Evolutionary conservation across 2,113 vertebrate species (phyloP), one percentile per base, ranked within the genome.

Genomic region (Stigmatopora argus): DNA sequence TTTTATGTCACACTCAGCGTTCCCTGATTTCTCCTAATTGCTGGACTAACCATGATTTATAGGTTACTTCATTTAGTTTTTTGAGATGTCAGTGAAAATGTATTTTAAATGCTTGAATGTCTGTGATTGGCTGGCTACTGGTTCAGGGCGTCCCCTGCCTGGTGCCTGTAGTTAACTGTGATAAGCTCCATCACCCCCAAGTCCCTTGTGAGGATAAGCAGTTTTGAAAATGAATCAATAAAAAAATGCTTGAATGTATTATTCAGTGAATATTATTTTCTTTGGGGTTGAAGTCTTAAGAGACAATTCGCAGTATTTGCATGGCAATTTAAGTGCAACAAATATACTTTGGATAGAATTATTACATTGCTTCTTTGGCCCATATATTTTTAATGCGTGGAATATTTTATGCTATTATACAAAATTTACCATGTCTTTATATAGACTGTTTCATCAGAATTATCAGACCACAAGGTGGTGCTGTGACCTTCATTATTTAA

Each of bases 381-480:
- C 35, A 11, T 14, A 4, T 56, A 1, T 12, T 64, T 0, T 31
- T 17, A 62, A 62, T 62, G 21, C 23, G 64, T n/a, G 23, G 19
- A 8, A 35, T 19, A 62, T n/a, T 5, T 8, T 53, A 18, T 44
- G 21, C 67, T 69, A 5, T 11, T 18, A 18, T 21, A 4, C 31
- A 12, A 17, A 7, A 23, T 31, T 9, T 31, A 7, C 10, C 60
- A 60, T 18, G 26, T 35, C 34, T 12, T 10, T 21, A 56, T 72
- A 12, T 35, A 52, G 26, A 2, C 18, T 5, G 9, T 31, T 45
- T 45, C 14, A 66, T 26, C 7, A 5, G 49, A 69, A 23, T 55
- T 17, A 45, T 67, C 11, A 13, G 41, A 49, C 88, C 90, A 91
- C 73, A 81, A 90, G 90, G 85, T 83, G 89, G 88, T 65, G 89